phyloP scores from a whole-genome alignment of 2,797 vertebrate species.

The Pseudochirops corinnae region DNA sequence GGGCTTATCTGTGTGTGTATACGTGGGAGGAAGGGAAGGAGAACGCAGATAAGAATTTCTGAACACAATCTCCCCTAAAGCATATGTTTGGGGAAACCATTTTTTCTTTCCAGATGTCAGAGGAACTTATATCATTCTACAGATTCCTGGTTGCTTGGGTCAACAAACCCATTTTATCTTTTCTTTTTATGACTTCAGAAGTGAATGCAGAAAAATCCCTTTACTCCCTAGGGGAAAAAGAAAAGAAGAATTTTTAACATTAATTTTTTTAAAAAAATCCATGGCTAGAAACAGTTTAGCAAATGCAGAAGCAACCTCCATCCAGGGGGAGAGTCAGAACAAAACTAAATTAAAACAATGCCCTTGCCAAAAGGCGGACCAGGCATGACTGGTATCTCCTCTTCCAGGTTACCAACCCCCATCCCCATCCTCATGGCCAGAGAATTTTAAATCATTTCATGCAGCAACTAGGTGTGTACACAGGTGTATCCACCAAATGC shows the following conservation, averaged over 20 bases:
- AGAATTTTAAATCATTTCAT: constrained; percentile 63
- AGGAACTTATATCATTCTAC: background rate
- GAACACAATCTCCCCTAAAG: background rate
- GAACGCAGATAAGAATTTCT: background rate
- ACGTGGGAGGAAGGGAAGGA: background rate
- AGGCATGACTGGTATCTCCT: background rate
- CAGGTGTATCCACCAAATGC: constrained; percentile 69
- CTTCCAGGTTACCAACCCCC: background rate
- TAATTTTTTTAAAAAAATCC: background rate
- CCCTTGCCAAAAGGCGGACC: background rate
- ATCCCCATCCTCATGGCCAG: constrained; percentile 8
- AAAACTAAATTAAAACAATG: constrained; percentile 23
- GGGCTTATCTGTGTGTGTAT: background rate
- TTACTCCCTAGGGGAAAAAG: background rate
- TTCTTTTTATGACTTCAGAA: background rate
- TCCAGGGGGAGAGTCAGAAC: background rate
- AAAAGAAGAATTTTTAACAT: background rate
- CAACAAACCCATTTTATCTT: background rate
- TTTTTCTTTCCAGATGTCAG: background rate
- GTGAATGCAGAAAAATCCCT: background rate
- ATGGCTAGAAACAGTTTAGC: background rate
- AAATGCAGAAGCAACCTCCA: background rate
- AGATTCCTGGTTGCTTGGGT: background rate
- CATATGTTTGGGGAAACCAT: background rate
- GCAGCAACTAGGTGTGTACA: constrained; percentile 43